Percentiles rank a stretch among this genome's conserved stretches.
Conservation (phyloP, 2,113 vertebrate species). For the Caranx ignobilis region DNA sequence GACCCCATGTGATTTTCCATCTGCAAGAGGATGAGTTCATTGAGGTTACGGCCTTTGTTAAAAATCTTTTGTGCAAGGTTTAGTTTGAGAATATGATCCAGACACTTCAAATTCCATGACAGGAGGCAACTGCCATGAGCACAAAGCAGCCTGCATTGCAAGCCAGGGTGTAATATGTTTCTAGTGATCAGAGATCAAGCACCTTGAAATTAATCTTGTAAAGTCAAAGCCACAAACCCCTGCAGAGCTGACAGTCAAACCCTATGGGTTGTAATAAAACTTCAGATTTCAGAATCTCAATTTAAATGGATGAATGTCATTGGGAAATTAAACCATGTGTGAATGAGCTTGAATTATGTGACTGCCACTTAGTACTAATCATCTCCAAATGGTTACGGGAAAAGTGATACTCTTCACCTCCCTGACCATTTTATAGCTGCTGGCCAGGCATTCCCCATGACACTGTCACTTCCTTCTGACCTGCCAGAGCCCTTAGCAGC, state of each 20-base stretch:
- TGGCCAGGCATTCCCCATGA: slow-evolving; percentile 55
- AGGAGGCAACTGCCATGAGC: slow-evolving; percentile 5
- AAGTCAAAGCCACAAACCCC: slow-evolving; percentile 7
- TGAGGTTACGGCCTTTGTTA: slow-evolving; percentile 40
- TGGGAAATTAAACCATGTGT: slow-evolving; percentile 31
- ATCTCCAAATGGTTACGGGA: slow-evolving; percentile 43
- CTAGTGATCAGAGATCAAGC: background rate
- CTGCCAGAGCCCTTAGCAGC: slow-evolving; percentile 56
- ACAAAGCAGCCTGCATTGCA: background rate
- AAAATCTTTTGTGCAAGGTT: slow-evolving; percentile 35
- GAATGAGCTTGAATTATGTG: slow-evolving; percentile 21
- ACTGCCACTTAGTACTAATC: slow-evolving; percentile 35
- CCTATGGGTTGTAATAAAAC: slow-evolving; percentile 1
- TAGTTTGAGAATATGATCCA: slow-evolving; percentile 27
- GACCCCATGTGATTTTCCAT: slow-evolving; percentile 53
- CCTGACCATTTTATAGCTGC: slow-evolving; percentile 45
- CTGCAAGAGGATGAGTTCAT: slow-evolving; percentile 45
- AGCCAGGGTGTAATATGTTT: slow-evolving; percentile 9
- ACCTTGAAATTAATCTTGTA: background rate
- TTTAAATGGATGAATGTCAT: slow-evolving; percentile 1
- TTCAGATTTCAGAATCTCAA: slow-evolving; percentile 17
- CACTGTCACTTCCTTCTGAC: slow-evolving; percentile 71
- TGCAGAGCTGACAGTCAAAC: background rate
- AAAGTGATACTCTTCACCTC: slow-evolving; percentile 58
- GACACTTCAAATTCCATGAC: slow-evolving; percentile 21